phyloP scores from a whole-genome alignment of 2,113 vertebrate species.

The Telmatochromis bifrenatus region DNA sequence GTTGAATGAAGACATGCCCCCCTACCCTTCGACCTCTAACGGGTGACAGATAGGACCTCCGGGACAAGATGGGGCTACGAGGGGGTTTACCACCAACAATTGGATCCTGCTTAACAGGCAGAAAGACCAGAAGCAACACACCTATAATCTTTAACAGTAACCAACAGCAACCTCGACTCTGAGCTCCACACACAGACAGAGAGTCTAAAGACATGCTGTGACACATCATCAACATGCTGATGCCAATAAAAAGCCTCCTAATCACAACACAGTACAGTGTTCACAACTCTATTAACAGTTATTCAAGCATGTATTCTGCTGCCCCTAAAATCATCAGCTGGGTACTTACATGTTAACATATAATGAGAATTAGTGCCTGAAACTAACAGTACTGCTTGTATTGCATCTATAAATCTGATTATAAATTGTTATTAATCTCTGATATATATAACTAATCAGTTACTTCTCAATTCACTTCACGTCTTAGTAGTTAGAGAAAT shows the following conservation, averaged over 20 bases:
- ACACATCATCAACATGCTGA: background rate
- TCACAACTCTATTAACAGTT: background rate
- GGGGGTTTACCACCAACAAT: slow-evolving; percentile 91
- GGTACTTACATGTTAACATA: background rate
- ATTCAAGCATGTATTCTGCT: background rate
- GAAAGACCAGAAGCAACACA: slow-evolving; percentile 81
- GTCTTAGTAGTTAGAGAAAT: background rate
- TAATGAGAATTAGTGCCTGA: background rate
- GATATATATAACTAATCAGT: background rate
- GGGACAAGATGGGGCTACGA: slow-evolving; percentile 88
- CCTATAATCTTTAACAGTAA: slow-evolving; percentile 21
- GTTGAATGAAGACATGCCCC: slow-evolving; percentile 41
- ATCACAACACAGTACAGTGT: background rate
- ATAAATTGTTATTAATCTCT: background rate
- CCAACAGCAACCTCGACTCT: background rate
- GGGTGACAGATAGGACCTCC: slow-evolving; percentile 79
- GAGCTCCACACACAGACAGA: background rate
- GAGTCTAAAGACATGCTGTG: slow-evolving; percentile 8
- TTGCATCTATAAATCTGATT: background rate
- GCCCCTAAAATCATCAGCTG: background rate
- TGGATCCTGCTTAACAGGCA: slow-evolving; percentile 80
- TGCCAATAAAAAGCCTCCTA: background rate
- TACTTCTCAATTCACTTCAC: background rate
- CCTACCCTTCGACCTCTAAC: slow-evolving; percentile 92
- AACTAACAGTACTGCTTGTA: background rate